Conservation (phyloP, 2,888 invertebrate species). For the Eumerus sabulonum region DNA sequence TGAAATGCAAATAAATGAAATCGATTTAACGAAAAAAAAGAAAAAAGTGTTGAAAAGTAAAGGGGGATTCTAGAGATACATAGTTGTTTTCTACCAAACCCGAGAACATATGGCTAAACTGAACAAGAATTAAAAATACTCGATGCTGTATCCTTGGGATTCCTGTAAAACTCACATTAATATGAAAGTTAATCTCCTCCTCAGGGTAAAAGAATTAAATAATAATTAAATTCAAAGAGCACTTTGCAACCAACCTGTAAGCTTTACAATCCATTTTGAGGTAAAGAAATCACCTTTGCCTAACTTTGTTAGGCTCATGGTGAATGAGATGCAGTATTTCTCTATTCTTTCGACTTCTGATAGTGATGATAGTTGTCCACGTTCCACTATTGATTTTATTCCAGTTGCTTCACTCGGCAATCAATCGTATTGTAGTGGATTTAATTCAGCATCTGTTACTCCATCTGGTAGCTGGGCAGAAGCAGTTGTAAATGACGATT, state of each 20-base stretch:
- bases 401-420: neutral
- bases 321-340: conserved; percentile 10
- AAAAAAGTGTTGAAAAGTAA: conserved; percentile 15
- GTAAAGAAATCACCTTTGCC: conserved; percentile 60
- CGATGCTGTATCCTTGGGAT: conserved; percentile 38
- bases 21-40: conserved; percentile 13
- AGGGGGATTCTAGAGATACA: neutral
- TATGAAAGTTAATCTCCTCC: neutral
- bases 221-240: conserved; percentile 17
- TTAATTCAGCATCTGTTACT: conserved; percentile 24
- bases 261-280: conserved; percentile 73
- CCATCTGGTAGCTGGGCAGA: conserved; percentile 28
- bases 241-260: conserved; percentile 74
- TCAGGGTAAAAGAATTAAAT: conserved; percentile 5
- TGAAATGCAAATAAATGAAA: neutral
- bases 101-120: no score
- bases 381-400: conserved; percentile 43
- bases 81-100: no score
- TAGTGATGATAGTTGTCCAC: conserved; percentile 32
- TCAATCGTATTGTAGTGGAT: conserved; percentile 47
- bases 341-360: conserved; percentile 1
- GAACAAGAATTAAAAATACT: no score
- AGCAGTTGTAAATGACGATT: conserved; percentile 33
- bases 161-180: conserved; percentile 55
- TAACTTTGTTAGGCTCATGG: conserved; percentile 58